phyloP scores from a whole-genome alignment of 2,113 vertebrate genomes.

The Emydocephalus ijimae region DNA sequence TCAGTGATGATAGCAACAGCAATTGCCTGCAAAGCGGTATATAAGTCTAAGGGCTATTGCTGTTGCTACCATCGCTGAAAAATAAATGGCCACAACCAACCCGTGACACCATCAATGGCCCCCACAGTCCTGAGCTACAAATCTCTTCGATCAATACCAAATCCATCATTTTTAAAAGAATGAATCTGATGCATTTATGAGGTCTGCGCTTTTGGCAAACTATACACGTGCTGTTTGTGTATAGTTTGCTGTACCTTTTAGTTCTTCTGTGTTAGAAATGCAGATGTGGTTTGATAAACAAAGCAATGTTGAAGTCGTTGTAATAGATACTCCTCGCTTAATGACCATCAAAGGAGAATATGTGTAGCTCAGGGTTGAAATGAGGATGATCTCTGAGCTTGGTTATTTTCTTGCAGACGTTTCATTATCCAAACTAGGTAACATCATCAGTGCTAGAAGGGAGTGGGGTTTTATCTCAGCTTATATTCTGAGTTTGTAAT shows the following conservation, averaged over 20 bases:
- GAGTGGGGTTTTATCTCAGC: too few relatives aligned
- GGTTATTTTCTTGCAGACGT: too few relatives aligned
- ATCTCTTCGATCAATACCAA: not conserved
- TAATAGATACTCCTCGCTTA: not conserved
- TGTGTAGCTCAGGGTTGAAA: too few relatives aligned
- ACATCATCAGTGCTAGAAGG: too few relatives aligned
- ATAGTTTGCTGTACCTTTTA: not conserved
- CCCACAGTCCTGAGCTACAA: not conserved
- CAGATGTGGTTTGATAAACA: not conserved
- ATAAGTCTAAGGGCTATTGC: too few relatives aligned
- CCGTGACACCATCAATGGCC: too few relatives aligned
- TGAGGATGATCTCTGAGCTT: too few relatives aligned
- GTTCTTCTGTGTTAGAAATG: not conserved
- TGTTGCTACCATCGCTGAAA: too few relatives aligned
- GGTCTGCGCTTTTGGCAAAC: not conserved
- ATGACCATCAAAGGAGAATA: not conserved
- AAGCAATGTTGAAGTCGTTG: not conserved
- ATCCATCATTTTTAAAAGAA: not conserved
- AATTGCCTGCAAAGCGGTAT: too few relatives aligned
- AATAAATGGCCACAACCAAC: too few relatives aligned
- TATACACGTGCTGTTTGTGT: rapidly evolving
- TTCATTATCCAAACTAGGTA: too few relatives aligned
- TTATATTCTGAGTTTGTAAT: not conserved
- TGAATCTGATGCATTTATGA: not conserved
- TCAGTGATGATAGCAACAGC: not conserved